These are phyloP conservation scores for Drosophila formosana DNA, from an alignment of 2,888 invertebrate genomes.

Conservation along the genomic window DNA sequence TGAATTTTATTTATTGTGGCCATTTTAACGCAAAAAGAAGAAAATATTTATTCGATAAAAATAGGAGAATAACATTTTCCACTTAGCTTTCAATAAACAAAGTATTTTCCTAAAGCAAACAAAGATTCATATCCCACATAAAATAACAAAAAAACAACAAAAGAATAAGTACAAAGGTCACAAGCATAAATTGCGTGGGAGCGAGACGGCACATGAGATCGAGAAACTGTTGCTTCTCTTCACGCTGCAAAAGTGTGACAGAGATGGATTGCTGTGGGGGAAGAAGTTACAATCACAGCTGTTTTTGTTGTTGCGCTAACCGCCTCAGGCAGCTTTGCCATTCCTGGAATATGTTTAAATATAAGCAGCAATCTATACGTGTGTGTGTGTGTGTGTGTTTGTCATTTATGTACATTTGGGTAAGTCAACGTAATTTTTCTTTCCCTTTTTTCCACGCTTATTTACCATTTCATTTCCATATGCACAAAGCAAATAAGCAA, in stretches of 20 bases:
- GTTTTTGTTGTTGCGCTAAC: slow-evolving; percentile 17
- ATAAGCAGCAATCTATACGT: slow-evolving; percentile 1
- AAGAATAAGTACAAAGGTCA: slow-evolving; percentile 1
- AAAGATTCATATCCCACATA: background rate
- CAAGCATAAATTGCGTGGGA: background rate
- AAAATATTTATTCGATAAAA: background rate
- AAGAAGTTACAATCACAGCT: slow-evolving; percentile 25
- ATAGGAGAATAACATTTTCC: background rate
- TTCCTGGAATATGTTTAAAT: slow-evolving; percentile 20
- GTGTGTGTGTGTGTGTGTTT: slow-evolving; percentile 17
- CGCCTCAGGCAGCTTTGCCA: slow-evolving; percentile 20
- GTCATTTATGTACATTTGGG: slow-evolving; percentile 52
- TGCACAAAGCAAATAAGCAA: slow-evolving; percentile 76
- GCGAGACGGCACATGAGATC: slow-evolving; percentile 4
- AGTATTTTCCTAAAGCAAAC: background rate
- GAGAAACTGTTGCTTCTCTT: slow-evolving; percentile 37
- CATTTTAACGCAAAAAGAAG: background rate
- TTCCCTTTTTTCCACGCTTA: slow-evolving; percentile 57
- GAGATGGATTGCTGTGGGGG: slow-evolving; percentile 19
- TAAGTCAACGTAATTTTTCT: slow-evolving; percentile 76
- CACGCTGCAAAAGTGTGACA: slow-evolving; percentile 18
- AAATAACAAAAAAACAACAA: background rate
- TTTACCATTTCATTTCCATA: slow-evolving; percentile 79
- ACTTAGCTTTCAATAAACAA: background rate
- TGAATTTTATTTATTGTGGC: background rate